These are phyloP conservation scores for Cygnus olor DNA, from an alignment of 2,797 vertebrate species.

Conservation along the genomic window DNA sequence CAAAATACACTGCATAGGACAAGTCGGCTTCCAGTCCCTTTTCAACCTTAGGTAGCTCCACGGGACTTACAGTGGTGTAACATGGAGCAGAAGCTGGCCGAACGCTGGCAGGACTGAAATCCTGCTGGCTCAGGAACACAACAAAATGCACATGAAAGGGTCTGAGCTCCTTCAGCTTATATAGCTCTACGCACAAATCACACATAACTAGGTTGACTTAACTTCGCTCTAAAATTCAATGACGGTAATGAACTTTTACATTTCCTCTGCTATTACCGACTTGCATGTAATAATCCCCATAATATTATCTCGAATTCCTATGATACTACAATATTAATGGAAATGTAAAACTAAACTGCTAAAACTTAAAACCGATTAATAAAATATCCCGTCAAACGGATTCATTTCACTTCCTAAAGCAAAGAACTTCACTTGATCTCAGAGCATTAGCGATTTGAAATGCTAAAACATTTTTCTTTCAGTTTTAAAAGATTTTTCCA, in stretches of 20 bases:
- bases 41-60: not conserved
- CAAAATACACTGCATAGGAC: not conserved
- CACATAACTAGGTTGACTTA: constrained; percentile 30
- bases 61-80: not conserved
- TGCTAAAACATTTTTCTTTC: constrained; percentile 58
- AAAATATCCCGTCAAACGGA: constrained; percentile 51
- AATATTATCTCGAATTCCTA: constrained; percentile 47
- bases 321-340: constrained; percentile 43
- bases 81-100: not conserved
- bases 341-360: constrained; percentile 60
- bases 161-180: not conserved
- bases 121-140: constrained; percentile 1
- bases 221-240: constrained; percentile 28
- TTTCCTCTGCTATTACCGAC: constrained; percentile 40
- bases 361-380: constrained; percentile 64
- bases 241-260: constrained; percentile 63
- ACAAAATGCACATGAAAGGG: constrained; percentile 25
- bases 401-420: constrained; percentile 66
- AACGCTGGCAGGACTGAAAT: not conserved
- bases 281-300: constrained; percentile 43
- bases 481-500: constrained; percentile 34
- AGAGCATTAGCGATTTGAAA: constrained; percentile 62
- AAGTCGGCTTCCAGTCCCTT: not conserved
- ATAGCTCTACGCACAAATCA: not conserved
- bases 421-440: constrained; percentile 51